Evolutionary conservation across 2,888 invertebrate species (phyloP).

Genomic region (Diarsia rubi): DNA sequence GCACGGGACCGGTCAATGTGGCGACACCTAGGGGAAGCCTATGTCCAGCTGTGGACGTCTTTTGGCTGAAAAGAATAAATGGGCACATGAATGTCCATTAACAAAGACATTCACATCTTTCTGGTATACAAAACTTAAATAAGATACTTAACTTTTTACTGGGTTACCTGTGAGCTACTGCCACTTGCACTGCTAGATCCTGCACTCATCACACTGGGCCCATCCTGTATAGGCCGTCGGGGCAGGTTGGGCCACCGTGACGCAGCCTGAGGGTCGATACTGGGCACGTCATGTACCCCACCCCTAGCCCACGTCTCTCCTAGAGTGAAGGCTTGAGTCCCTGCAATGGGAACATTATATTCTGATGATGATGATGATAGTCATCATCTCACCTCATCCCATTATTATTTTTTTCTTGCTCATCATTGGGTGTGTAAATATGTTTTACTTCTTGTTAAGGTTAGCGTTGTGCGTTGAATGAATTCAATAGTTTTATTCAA

Average conservation of each 20-base stretch:
- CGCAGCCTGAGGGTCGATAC: constrained; percentile 72
- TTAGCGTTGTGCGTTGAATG: not conserved
- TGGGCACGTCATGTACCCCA: constrained; percentile 76
- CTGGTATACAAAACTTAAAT: not conserved
- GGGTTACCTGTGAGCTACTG: constrained; percentile 49
- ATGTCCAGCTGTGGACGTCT: no score
- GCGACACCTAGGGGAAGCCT: no score
- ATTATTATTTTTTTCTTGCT: no score
- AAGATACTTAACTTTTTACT: no score
- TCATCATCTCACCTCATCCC: no score
- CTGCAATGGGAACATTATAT: no score
- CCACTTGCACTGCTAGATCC: constrained; percentile 6
- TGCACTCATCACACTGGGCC: constrained; percentile 17
- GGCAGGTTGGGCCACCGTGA: constrained; percentile 78
- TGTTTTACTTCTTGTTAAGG: not conserved
- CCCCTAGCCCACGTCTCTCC: no score
- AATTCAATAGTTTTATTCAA: not conserved
- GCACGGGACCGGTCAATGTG: no score
- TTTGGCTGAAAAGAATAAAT: no score
- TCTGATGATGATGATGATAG: no score
- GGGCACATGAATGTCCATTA: not conserved
- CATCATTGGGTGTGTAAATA: no score
- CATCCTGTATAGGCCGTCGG: constrained; percentile 60
- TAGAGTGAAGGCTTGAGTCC: no score
- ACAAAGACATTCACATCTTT: not conserved